phyloP scores from a whole-genome alignment of 1,140 invertebrate species.

The Polypedilum pembai region DNA sequence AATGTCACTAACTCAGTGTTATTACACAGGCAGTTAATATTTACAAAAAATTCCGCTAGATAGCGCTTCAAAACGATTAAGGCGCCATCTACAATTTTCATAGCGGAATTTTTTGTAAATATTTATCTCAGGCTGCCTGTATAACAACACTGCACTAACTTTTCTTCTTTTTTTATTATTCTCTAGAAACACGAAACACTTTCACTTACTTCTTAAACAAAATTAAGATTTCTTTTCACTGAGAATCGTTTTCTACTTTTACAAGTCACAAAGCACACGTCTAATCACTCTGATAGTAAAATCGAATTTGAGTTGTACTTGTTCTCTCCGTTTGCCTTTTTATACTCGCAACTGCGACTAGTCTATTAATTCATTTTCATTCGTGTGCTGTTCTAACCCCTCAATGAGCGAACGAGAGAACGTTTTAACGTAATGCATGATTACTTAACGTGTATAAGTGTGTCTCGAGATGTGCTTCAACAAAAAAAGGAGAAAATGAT shows the following conservation, averaged over 20 bases:
- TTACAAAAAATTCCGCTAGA: too few relatives aligned
- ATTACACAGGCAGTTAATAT: background rate
- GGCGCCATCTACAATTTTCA: too few relatives aligned
- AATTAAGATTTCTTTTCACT: background rate
- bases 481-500: too few relatives aligned
- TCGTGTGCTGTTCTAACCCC: background rate
- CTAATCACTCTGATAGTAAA: conserved; percentile 22
- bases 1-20: background rate
- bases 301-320: conserved; percentile 2
- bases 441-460: too few relatives aligned
- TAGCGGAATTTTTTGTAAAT: too few relatives aligned
- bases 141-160: too few relatives aligned
- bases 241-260: background rate
- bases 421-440: conserved; percentile 3
- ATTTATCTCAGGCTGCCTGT: too few relatives aligned
- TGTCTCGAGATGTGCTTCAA: too few relatives aligned
- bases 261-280: conserved; percentile 1
- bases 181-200: background rate
- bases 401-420: conserved; percentile 30
- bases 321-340: background rate
- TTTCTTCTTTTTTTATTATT: background rate
- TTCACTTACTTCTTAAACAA: background rate
- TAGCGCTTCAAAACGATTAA: too few relatives aligned
- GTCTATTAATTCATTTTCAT: background rate
- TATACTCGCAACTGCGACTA: background rate